Percentiles rank a stretch among this genome's conserved stretches.
Evolutionary conservation across 2,888 invertebrate genomes (phyloP).

Genomic region (Ophioninae sp.): DNA sequence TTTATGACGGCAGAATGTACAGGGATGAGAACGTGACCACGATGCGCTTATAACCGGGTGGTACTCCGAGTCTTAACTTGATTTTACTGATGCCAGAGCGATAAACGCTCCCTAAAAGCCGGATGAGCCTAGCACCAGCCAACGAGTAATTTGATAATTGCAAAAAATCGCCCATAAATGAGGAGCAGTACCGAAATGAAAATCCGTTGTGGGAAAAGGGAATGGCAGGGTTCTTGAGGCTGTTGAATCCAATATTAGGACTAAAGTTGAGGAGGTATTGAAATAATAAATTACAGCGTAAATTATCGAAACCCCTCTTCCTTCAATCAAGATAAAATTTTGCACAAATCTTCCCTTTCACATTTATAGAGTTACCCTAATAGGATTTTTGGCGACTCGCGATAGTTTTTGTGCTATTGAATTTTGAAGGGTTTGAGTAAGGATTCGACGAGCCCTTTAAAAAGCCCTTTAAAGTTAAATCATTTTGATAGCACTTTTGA

Average conservation of each 20-base stretch:
- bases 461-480: too few relatives aligned
- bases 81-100: conserved; percentile 4
- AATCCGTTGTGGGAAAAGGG: background rate
- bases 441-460: too few relatives aligned
- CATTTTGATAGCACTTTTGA: too few relatives aligned
- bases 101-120: conserved; percentile 39
- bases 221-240: background rate
- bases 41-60: conserved; percentile 10
- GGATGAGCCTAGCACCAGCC: conserved; percentile 2
- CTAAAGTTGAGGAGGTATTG: too few relatives aligned
- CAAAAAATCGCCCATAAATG: background rate
- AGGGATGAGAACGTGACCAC: background rate
- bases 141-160: background rate
- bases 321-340: too few relatives aligned
- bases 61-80: conserved; percentile 31
- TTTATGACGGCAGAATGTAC: conserved; percentile 31
- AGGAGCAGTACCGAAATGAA: background rate
- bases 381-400: too few relatives aligned
- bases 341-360: too few relatives aligned
- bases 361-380: too few relatives aligned
- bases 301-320: too few relatives aligned
- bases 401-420: too few relatives aligned
- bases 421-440: too few relatives aligned
- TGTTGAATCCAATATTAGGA: background rate
- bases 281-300: too few relatives aligned